Percentiles rank a stretch among this genome's conserved stretches.
phyloP scores from a whole-genome alignment of 2,113 vertebrate species.

The Elaphurus davidianus region DNA sequence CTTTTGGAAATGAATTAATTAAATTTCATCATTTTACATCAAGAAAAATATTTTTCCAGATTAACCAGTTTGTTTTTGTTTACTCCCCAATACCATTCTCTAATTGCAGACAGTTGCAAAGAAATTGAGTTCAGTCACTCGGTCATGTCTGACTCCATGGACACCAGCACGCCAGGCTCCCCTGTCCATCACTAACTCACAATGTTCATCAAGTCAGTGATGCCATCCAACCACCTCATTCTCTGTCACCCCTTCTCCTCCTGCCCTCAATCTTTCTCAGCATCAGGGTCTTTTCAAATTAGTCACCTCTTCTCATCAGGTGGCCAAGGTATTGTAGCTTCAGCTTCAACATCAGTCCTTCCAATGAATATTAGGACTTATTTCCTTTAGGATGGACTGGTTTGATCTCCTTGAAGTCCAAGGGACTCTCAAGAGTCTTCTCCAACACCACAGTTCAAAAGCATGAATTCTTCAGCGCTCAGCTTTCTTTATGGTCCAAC shows the following conservation, averaged over 20 bases:
- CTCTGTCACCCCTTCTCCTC: not conserved
- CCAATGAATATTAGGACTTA: not conserved
- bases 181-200: not conserved
- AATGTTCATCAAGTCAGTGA: not conserved
- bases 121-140: not conserved
- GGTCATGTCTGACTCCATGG: not conserved
- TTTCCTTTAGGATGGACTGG: not conserved
- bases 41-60: not conserved
- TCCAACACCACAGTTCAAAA: not conserved
- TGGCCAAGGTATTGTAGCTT: not conserved
- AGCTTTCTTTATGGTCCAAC: not conserved
- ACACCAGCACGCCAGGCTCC: not conserved
- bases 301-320: not conserved
- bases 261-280: not conserved
- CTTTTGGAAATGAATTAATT: not conserved
- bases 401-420: not conserved
- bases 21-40: not conserved
- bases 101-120: not conserved
- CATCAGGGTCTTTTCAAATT: not conserved
- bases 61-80: not conserved
- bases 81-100: not conserved
- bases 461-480: not conserved
- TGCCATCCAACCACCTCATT: not conserved
- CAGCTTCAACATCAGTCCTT: not conserved
- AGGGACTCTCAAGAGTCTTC: not conserved